Evolutionary conservation across 37 sponge, comb jelly and placozoan genomes (phyloP).

Genomic region (Chondrilla cf. caribensis): DNA sequence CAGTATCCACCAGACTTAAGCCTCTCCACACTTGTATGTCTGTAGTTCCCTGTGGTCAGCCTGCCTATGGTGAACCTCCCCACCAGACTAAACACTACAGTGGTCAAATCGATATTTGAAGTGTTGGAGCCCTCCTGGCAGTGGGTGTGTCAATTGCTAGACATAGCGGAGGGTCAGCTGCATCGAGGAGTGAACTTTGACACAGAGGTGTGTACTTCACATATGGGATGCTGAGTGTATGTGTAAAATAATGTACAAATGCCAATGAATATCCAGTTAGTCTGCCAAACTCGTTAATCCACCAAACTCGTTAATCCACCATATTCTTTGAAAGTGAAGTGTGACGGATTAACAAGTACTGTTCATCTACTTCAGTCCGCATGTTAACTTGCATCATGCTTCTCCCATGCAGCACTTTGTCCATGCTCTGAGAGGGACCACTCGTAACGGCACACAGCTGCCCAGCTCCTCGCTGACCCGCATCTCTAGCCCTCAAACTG

Average conservation of each 20-base stretch:
- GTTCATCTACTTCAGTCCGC: too few relatives aligned
- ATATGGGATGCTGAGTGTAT: not conserved
- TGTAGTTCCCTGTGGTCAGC: too few relatives aligned
- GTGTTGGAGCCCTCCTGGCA: slow-evolving; percentile 62
- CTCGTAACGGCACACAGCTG: not conserved
- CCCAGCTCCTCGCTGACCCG: not conserved
- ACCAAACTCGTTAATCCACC: too few relatives aligned
- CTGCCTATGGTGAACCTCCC: slow-evolving; percentile 38
- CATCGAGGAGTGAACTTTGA: slow-evolving; percentile 61
- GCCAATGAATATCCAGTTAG: too few relatives aligned
- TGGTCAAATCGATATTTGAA: slow-evolving; percentile 15
- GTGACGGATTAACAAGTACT: too few relatives aligned
- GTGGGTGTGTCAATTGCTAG: slow-evolving; percentile 65
- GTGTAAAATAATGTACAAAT: not conserved
- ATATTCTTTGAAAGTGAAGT: too few relatives aligned
- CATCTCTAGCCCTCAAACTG: not conserved
- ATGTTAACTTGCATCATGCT: too few relatives aligned
- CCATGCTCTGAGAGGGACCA: slow-evolving; percentile 43
- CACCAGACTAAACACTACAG: not conserved
- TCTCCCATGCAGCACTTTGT: slow-evolving; percentile 75
- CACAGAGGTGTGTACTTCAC: slow-evolving; percentile 46
- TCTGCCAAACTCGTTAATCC: too few relatives aligned
- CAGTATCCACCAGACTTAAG: not conserved
- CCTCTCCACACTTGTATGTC: too few relatives aligned
- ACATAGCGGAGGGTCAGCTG: slow-evolving; percentile 76